These are phyloP conservation scores for Orestias chungarensis DNA, from an alignment of 2,797 vertebrate species.

Conservation along the genomic window DNA sequence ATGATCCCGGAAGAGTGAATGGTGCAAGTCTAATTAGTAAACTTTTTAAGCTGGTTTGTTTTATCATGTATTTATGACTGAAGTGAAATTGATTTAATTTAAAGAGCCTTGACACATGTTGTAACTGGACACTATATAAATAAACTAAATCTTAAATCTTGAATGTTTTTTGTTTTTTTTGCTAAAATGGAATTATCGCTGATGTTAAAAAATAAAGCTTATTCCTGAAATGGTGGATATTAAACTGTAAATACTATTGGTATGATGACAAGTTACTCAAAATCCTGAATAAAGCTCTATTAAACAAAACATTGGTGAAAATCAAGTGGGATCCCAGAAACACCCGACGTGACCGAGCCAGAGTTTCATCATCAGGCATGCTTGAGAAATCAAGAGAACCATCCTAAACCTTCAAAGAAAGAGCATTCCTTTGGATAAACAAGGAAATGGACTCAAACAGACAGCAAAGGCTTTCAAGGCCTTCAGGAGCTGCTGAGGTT, in stretches of 20 bases:
- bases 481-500: neutral
- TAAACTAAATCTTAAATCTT: no score
- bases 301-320: neutral
- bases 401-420: neutral
- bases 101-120: no score
- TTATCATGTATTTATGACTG: no score
- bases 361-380: neutral
- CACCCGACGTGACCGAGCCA: neutral
- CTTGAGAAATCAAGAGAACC: neutral
- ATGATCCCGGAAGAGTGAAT: no score
- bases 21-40: no score
- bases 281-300: neutral
- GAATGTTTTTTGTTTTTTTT: no score
- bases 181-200: no score
- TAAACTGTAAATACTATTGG: neutral
- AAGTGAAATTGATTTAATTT: no score
- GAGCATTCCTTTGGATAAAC: neutral
- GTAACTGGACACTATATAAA: no score
- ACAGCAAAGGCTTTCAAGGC: neutral
- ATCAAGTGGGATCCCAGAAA: neutral
- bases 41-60: no score
- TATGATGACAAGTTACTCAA: neutral
- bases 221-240: neutral
- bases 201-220: no score
- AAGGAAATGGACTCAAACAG: neutral